A percentile compares a stretch with the other conserved stretches of the same genome.
Evolutionary conservation across 2,888 invertebrate species (phyloP).

Genomic region (Lysandra bellargus): DNA sequence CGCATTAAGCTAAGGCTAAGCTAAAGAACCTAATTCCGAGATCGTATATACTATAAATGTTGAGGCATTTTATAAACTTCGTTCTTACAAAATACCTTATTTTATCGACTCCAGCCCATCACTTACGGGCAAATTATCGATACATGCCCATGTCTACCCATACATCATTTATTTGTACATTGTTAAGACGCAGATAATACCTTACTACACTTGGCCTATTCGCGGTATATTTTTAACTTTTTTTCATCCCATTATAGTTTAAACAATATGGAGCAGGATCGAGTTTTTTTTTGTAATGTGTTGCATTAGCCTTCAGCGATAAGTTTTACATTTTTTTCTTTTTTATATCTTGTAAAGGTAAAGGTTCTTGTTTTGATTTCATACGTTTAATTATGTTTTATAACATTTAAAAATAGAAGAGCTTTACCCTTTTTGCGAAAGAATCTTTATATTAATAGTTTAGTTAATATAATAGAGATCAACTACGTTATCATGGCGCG

Average conservation of each 20-base stretch:
- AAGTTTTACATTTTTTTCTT: neutral
- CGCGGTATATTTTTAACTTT: constrained; percentile 11
- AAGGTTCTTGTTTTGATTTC: neutral
- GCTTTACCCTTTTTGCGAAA: too few relatives aligned
- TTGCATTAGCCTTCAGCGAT: neutral
- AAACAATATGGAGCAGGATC: constrained; percentile 12
- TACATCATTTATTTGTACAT: constrained; percentile 30
- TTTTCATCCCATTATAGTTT: constrained; percentile 16
- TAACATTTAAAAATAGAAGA: too few relatives aligned
- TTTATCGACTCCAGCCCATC: neutral
- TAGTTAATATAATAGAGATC: too few relatives aligned
- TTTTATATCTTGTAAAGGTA: neutral
- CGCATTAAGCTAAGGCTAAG: too few relatives aligned
- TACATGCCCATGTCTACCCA: constrained; percentile 21
- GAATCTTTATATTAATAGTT: too few relatives aligned
- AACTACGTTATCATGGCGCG: too few relatives aligned
- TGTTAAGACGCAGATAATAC: constrained; percentile 25
- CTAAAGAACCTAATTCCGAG: too few relatives aligned
- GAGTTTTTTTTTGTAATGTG: neutral
- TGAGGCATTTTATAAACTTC: neutral
- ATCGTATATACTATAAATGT: too few relatives aligned
- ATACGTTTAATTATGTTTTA: neutral
- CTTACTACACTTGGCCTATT: constrained; percentile 10
- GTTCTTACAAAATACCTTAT: neutral
- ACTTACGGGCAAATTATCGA: neutral